Evolutionary conservation across 2,888 invertebrate species (phyloP), one percentile per base, ranked within the genome.

Genomic region (Protophormia terraenovae): DNA sequence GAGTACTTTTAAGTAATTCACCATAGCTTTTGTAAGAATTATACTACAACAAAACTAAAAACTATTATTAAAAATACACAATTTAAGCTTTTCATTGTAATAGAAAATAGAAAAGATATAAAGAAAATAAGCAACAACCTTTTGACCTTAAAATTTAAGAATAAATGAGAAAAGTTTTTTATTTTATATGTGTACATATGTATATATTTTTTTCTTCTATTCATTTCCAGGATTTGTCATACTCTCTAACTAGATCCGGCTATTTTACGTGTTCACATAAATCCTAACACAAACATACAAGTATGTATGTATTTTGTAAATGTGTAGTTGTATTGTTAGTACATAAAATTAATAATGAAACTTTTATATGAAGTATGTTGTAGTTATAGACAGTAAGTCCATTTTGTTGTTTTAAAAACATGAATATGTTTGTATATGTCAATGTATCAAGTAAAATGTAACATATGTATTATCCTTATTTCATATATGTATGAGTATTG

Each of bases 271-370:
- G 55, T 14, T 55, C 27, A 6, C 14, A 29, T 55, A 55, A 55
- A 55, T 55, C 24, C 27, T 29, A 6, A 14, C 14, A 27, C 6
- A 29, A 55, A 10, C 12, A 29, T 29, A 7, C 19, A 55, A 8
- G 22, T n/a, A 55, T 19, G 3, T 27, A 16, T 27, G 19, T 29
- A 27, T 71, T n/a, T 27, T 27, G 22, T 27, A n/a, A 27, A 1
- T 55, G 2, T 16, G 32, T 1, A 16, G 8, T 10, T 60, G 12
- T 19, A 35, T 32, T 10, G n/a, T 35, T n/a, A 50, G 32, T 69
- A 69, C 8, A 69, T 60, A 27, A 78, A 60, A 69, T 47, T 60
- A 60, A 78, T 60, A 78, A 69, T 78, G 60, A 60, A 77, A 77
- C 45, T 67, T 67, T 6, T 76, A n/a, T 53, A 8, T 32, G 32